Percentiles rank a stretch among this genome's conserved stretches.
Conservation (phyloP, 2,888 invertebrate species). For the Pollenia amentaria region DNA sequence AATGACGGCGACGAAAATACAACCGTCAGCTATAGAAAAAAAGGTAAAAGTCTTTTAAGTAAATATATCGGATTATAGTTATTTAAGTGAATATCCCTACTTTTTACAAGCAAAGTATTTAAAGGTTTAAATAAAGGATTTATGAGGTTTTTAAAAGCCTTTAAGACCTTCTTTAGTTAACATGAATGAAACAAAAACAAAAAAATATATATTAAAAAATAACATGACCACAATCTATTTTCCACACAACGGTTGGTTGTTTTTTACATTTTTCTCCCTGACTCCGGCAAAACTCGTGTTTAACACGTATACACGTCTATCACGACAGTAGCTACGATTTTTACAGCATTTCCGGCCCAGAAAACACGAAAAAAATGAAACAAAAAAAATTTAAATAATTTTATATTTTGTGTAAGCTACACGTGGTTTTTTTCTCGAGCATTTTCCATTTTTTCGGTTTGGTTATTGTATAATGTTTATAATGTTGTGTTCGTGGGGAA, state of each 20-base stretch:
- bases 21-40: not conserved
- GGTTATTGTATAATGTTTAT: not conserved
- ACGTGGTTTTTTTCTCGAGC: slow-evolving; percentile 26
- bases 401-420: slow-evolving; percentile 14
- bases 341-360: slow-evolving; percentile 72
- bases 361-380: slow-evolving; percentile 58
- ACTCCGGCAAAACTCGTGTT: slow-evolving; percentile 44
- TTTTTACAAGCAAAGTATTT: slow-evolving; percentile 30
- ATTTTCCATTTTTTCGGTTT: not conserved
- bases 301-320: slow-evolving; percentile 61
- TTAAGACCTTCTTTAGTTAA: slow-evolving; percentile 38
- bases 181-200: slow-evolving; percentile 26
- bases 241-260: slow-evolving; percentile 30
- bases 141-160: slow-evolving; percentile 55
- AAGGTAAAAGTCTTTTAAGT: not conserved
- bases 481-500: slow-evolving; percentile 18
- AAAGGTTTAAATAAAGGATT: slow-evolving; percentile 58
- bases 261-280: slow-evolving; percentile 21
- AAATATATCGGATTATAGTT: too few relatives aligned
- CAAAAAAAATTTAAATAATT: slow-evolving; percentile 40
- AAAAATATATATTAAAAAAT: slow-evolving; percentile 11
- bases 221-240: slow-evolving; percentile 66
- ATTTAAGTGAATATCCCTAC: slow-evolving; percentile 38
- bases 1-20: too few relatives aligned
- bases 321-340: slow-evolving; percentile 48